These are phyloP conservation scores for Eupithecia inturbata DNA, from an alignment of 2,888 invertebrate genomes.

Conservation along the genomic window DNA sequence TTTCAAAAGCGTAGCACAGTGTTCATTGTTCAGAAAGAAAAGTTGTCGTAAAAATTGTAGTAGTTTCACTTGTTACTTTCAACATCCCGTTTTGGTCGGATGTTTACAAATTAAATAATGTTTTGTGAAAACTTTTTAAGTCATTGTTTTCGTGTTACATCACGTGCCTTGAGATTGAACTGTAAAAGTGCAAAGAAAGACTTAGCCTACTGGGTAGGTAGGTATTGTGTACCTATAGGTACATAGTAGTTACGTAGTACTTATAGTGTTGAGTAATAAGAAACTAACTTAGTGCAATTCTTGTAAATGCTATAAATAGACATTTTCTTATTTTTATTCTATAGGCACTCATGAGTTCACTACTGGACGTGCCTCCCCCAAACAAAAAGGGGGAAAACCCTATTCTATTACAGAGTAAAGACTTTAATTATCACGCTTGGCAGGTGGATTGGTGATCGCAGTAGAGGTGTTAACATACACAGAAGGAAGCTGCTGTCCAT, in stretches of 20 bases:
- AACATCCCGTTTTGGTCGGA: conserved; percentile 27
- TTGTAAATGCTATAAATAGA: too few species aligned
- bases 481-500: not conserved
- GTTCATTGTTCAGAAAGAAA: conserved; percentile 10
- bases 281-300: too few species aligned
- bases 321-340: too few species aligned
- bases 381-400: not conserved
- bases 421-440: too few species aligned
- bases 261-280: too few species aligned
- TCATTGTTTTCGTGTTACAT: conserved; percentile 22
- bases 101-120: conserved; percentile 37
- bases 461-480: not conserved
- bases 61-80: conserved; percentile 9
- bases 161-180: conserved; percentile 5
- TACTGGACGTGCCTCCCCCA: not conserved
- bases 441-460: not conserved
- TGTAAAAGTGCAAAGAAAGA: not conserved
- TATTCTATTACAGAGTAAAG: too few species aligned
- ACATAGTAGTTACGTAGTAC: too few species aligned
- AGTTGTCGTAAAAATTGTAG: conserved; percentile 7
- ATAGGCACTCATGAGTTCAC: not conserved
- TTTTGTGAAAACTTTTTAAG: conserved; percentile 23
- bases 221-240: not conserved
- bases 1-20: not conserved
- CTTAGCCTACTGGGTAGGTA: not conserved